Conservation (phyloP, 1,140 invertebrate species). For the Anoplolepis gracilipes region DNA sequence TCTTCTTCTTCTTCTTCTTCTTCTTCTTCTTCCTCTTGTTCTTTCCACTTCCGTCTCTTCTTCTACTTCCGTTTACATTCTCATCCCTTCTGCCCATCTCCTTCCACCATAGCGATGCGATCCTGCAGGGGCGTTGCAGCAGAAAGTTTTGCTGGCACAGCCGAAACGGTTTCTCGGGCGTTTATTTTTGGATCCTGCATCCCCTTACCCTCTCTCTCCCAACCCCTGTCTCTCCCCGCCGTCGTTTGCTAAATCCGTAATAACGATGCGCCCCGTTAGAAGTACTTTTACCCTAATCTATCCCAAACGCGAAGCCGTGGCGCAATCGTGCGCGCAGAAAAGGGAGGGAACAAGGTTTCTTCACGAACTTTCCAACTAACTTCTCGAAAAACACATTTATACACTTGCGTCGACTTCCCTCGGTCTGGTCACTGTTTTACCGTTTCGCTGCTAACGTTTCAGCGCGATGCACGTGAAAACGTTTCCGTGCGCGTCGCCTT, state of each 20-base stretch:
- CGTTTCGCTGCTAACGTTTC: conserved; percentile 18
- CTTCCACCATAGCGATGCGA: neutral
- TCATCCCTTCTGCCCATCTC: neutral
- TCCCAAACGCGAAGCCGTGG: conserved; percentile 31
- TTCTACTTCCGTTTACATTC: conserved; percentile 53
- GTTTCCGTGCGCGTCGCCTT: neutral
- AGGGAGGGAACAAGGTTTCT: conserved; percentile 31
- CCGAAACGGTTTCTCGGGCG: conserved; percentile 45
- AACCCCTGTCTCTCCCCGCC: conserved; percentile 4
- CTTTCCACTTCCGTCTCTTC: conserved; percentile 21
- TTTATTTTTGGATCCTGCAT: conserved; percentile 69
- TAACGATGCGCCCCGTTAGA: conserved; percentile 66
- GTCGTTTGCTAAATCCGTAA: conserved; percentile 72
- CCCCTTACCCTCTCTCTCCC: conserved; percentile 44
- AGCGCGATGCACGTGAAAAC: conserved; percentile 41
- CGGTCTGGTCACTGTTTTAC: conserved; percentile 42
- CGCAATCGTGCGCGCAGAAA: conserved; percentile 10
- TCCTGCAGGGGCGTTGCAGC: conserved; percentile 66
- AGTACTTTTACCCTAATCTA: conserved; percentile 53
- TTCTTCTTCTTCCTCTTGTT: neutral
- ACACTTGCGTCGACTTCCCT: conserved; percentile 21
- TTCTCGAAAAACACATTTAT: conserved; percentile 64
- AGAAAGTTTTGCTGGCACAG: conserved; percentile 71
- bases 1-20: neutral
- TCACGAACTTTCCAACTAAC: conserved; percentile 29